Evolutionary conservation across 2,113 vertebrate genomes (phyloP).

Genomic region (Pituophis catenifer): DNA sequence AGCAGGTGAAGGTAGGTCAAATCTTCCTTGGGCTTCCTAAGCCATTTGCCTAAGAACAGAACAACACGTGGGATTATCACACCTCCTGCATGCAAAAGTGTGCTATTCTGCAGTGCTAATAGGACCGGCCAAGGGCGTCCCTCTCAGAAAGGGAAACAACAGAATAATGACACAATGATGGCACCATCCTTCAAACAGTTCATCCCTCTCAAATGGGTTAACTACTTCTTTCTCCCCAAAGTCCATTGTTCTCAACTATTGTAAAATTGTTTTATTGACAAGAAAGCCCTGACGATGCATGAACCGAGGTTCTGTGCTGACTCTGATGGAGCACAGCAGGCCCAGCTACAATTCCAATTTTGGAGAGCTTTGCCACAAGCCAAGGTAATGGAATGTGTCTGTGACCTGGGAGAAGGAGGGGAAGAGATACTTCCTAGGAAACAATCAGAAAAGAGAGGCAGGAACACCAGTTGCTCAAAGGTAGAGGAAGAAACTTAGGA

Average conservation of each 20-base stretch:
- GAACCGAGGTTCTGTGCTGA: background rate
- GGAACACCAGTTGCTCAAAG: background rate
- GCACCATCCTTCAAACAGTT: background rate
- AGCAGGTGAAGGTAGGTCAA: background rate
- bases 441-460: background rate
- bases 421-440: background rate
- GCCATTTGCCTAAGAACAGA: background rate
- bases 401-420: background rate
- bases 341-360: background rate
- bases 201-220: too few relatives aligned
- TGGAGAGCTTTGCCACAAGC: background rate
- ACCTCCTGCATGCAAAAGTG: background rate
- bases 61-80: background rate
- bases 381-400: background rate
- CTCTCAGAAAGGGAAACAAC: background rate
- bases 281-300: background rate
- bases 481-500: background rate
- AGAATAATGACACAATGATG: background rate
- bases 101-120: background rate
- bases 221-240: too few relatives aligned
- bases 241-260: background rate
- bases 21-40: background rate
- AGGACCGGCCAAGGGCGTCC: background rate
- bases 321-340: background rate
- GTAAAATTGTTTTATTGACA: background rate